Conservation (phyloP, 2,113 vertebrate species). For the Bubo blakistoni region DNA sequence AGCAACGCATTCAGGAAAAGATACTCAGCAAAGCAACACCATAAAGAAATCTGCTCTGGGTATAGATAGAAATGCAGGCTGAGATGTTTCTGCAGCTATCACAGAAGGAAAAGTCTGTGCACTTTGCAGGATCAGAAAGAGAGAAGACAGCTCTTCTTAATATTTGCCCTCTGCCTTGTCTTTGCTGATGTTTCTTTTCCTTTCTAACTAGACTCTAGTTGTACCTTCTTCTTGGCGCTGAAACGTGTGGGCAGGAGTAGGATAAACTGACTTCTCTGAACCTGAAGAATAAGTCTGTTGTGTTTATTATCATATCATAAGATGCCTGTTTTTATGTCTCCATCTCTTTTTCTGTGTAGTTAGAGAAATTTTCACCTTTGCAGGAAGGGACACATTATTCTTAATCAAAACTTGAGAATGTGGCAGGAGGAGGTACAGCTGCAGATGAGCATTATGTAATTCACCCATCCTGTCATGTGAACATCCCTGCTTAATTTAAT, state of each 20-base stretch:
- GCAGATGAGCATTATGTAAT: slow-evolving; percentile 69
- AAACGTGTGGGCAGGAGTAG: neutral
- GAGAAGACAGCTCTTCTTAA: neutral
- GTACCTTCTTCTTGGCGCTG: neutral
- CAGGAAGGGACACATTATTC: slow-evolving; percentile 63
- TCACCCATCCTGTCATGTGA: slow-evolving; percentile 77
- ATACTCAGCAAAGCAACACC: neutral
- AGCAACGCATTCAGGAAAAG: neutral
- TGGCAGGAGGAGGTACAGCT: slow-evolving; percentile 71
- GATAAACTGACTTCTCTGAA: neutral
- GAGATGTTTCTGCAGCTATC: neutral
- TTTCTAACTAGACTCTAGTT: neutral
- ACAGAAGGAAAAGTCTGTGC: neutral
- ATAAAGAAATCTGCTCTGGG: neutral
- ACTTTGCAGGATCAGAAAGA: neutral
- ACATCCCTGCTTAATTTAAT: slow-evolving; percentile 73
- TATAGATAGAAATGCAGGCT: neutral
- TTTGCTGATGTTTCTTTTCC: neutral
- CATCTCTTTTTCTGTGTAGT: neutral
- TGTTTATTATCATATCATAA: neutral
- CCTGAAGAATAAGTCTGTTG: neutral
- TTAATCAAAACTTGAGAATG: slow-evolving; percentile 63
- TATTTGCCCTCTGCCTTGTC: neutral
- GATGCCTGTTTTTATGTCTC: neutral
- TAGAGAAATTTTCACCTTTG: slow-evolving; percentile 51